phyloP scores from a whole-genome alignment of 2,888 invertebrate species.

The Drosophila helvetica region DNA sequence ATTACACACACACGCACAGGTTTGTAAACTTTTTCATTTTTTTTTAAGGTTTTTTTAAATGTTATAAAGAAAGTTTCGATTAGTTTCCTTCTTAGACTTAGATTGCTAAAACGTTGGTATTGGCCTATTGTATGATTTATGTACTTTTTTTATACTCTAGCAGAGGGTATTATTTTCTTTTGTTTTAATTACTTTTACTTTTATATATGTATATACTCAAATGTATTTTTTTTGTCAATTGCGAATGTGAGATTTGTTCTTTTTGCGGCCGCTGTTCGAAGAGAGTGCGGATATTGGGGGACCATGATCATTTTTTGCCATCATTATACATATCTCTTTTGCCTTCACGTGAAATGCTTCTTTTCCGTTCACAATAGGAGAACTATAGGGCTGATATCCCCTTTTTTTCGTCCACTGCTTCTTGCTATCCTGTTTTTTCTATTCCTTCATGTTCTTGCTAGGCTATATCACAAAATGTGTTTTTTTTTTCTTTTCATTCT shows the following conservation, averaged over 20 bases:
- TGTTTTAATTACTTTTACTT: background rate
- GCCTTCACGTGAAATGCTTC: background rate
- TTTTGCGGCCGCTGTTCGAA: conserved; percentile 5
- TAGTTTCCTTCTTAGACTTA: conserved; percentile 44
- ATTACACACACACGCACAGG: conserved; percentile 45
- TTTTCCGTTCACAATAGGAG: background rate
- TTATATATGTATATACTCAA: background rate
- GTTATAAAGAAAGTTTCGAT: conserved; percentile 41
- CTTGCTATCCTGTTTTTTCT: conserved; percentile 2
- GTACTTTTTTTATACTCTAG: conserved; percentile 5
- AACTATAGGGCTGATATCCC: background rate
- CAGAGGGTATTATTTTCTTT: conserved; percentile 1
- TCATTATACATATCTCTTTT: background rate
- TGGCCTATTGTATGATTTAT: conserved; percentile 47
- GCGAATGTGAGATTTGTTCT: conserved; percentile 11
- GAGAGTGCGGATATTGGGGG: background rate
- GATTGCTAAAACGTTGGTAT: conserved; percentile 51
- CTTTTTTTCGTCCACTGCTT: background rate
- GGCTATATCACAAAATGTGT: conserved; percentile 51
- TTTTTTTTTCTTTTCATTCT: conserved; percentile 17
- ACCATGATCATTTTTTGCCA: background rate
- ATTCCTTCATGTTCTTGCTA: conserved; percentile 25
- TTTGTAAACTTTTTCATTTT: conserved; percentile 38
- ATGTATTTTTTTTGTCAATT: conserved; percentile 5
- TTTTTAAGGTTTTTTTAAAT: conserved; percentile 27